These are phyloP conservation scores for Peucedramus taeniatus DNA, from an alignment of 2,113 vertebrate species.

Conservation along the genomic window DNA sequence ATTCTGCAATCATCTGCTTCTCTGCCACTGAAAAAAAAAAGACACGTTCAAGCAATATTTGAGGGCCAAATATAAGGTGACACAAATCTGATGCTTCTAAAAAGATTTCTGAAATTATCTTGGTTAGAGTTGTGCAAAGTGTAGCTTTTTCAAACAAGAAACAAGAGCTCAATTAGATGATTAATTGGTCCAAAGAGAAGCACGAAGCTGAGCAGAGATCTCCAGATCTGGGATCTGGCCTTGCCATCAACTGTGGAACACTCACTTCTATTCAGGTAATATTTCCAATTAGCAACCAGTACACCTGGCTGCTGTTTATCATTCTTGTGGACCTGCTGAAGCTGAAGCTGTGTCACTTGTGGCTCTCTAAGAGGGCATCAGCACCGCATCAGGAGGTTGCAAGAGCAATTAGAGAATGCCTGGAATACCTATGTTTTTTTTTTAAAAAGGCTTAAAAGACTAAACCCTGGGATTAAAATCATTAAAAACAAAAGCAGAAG, in stretches of 20 bases:
- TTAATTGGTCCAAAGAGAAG: background rate
- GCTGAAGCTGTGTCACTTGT: background rate
- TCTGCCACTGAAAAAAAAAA: background rate
- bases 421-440: background rate
- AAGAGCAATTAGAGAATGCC: background rate
- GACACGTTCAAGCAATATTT: background rate
- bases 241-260: background rate
- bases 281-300: background rate
- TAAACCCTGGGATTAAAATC: background rate
- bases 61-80: background rate
- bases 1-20: background rate
- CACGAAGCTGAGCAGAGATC: background rate
- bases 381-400: background rate
- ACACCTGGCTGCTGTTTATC: background rate
- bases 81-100: background rate
- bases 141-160: background rate
- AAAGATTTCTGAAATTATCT: background rate
- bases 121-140: background rate
- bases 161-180: background rate
- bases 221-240: background rate
- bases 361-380: background rate
- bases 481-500: slow-evolving; percentile 1
- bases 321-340: background rate
- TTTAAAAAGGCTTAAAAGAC: background rate
- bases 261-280: background rate